These are phyloP conservation scores for Ptyas mucosa DNA, from an alignment of 2,113 vertebrate genomes.

Conservation along the genomic window DNA sequence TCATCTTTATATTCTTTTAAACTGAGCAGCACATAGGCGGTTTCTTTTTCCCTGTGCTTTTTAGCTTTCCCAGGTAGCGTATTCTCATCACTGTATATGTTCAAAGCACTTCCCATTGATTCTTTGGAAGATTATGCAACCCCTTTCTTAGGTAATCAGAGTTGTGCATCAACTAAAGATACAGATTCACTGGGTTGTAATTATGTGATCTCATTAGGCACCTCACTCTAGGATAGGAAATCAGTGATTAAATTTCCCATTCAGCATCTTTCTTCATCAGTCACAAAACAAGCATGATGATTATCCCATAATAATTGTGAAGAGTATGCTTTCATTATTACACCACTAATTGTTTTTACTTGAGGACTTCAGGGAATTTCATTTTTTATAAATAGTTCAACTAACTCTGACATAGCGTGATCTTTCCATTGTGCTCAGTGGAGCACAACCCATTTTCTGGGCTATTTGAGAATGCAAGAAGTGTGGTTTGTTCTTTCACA, in stretches of 20 bases:
- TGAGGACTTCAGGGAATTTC: constrained; percentile 49
- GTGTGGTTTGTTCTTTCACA: not conserved
- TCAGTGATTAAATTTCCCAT: constrained; percentile 66
- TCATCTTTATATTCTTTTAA: not conserved
- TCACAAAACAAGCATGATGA: constrained; percentile 58
- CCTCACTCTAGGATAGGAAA: constrained; percentile 56
- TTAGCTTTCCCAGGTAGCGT: not conserved
- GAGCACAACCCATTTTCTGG: constrained; percentile 24
- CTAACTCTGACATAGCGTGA: constrained; percentile 9
- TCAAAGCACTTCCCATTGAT: constrained; percentile 26
- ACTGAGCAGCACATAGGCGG: not conserved
- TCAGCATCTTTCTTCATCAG: constrained; percentile 61
- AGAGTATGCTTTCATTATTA: constrained; percentile 48
- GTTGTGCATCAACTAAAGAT: constrained; percentile 51
- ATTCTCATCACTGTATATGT: not conserved
- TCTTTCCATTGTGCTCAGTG: constrained; percentile 31
- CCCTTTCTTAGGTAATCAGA: constrained; percentile 47
- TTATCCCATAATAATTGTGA: constrained; percentile 57
- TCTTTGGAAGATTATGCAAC: constrained; percentile 43
- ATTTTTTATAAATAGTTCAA: constrained; percentile 37
- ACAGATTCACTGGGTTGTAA: constrained; percentile 59
- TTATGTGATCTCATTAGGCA: constrained; percentile 63
- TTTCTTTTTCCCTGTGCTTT: not conserved
- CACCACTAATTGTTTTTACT: constrained; percentile 48
- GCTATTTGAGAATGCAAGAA: constrained; percentile 39